A percentile compares a stretch with the other conserved stretches of the same genome.
phyloP scores from a whole-genome alignment of 2,888 invertebrate species.

The Tetragonisca angustula region DNA sequence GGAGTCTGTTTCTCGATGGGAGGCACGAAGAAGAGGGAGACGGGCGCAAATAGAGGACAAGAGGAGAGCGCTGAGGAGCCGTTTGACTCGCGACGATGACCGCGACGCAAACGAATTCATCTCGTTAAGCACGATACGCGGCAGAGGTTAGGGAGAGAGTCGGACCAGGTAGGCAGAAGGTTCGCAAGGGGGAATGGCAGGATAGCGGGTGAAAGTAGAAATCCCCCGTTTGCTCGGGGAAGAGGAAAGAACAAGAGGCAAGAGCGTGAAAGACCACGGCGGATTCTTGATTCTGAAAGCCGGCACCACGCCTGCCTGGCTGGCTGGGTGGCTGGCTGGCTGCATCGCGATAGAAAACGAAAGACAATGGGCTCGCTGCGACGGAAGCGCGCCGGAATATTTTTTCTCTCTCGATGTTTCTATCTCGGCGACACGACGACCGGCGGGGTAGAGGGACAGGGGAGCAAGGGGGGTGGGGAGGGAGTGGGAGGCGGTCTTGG shows the following conservation, averaged over 20 bases:
- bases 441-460: neutral
- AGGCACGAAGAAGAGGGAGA: neutral
- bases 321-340: neutral
- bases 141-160: neutral
- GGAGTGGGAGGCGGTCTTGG: neutral
- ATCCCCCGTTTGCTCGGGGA: constrained; percentile 28
- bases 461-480: constrained; percentile 25
- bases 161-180: no score
- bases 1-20: no score
- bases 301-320: constrained; percentile 45
- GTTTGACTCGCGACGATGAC: constrained; percentile 31
- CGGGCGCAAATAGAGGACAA: neutral
- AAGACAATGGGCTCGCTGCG: constrained; percentile 73
- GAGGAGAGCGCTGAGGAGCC: neutral
- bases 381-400: constrained; percentile 65
- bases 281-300: constrained; percentile 65
- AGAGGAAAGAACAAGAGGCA: constrained; percentile 48
- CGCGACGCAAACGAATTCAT: constrained; percentile 53
- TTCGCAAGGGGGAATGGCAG: neutral
- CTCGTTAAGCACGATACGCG: constrained; percentile 52
- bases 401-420: constrained; percentile 73
- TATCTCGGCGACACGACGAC: constrained; percentile 64
- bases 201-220: constrained; percentile 39
- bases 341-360: constrained; percentile 66
- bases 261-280: constrained; percentile 61